Evolutionary conservation across 2,113 vertebrate genomes (phyloP).

Genomic region (Tragelaphus strepsiceros): DNA sequence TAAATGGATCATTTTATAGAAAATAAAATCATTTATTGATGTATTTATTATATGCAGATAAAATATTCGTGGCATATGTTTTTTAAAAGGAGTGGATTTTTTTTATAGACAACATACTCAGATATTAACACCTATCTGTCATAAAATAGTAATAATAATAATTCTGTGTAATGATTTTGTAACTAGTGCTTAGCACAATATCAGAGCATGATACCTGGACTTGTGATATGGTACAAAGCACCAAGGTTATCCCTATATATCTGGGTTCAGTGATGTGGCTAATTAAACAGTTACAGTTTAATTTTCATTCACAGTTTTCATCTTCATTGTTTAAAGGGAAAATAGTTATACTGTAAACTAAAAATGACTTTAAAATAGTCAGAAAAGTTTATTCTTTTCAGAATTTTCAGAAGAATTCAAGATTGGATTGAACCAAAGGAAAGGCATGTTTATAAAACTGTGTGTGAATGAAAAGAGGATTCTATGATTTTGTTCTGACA

Average conservation of each 20-base stretch:
- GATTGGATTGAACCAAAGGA: not conserved
- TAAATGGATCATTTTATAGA: not conserved
- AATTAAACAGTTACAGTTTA: not conserved
- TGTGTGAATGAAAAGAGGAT: not conserved
- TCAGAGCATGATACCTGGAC: not conserved
- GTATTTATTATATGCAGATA: not conserved
- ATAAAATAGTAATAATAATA: not conserved
- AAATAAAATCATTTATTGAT: not conserved
- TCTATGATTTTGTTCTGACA: not conserved
- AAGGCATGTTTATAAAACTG: not conserved
- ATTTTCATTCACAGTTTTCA: not conserved
- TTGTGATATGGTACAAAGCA: not conserved
- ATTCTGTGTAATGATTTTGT: not conserved
- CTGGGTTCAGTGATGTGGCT: not conserved
- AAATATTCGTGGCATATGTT: not conserved
- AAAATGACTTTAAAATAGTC: not conserved
- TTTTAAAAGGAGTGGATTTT: not conserved
- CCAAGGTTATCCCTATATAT: not conserved
- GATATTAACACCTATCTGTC: not conserved
- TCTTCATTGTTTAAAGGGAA: not conserved
- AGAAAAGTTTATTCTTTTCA: not conserved
- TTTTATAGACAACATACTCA: not conserved
- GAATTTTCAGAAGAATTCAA: slow-evolving; percentile 43
- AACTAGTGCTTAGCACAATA: not conserved
- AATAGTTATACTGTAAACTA: not conserved